A percentile compares a stretch with the other conserved stretches of the same genome.
These are phyloP conservation scores for Phymanthus crucifer DNA, from an alignment of 92 coral and sea anemone species.

Conservation along the genomic window DNA sequence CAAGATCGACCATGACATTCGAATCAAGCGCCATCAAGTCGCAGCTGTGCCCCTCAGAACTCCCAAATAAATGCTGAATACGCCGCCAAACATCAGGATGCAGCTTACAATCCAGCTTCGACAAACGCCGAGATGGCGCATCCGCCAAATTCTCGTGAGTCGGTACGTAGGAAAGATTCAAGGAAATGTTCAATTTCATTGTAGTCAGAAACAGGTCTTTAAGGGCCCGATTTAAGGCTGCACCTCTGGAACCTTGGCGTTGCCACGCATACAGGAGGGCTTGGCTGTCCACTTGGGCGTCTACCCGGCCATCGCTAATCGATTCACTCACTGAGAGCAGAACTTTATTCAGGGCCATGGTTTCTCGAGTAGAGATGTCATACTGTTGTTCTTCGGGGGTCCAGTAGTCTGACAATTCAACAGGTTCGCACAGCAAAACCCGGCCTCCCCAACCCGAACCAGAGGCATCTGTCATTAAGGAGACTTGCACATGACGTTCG, in stretches of 20 bases:
- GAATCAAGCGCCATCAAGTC: constrained; percentile 57
- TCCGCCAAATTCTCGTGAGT: constrained; percentile 50
- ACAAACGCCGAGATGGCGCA: constrained; percentile 53
- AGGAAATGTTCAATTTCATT: neutral
- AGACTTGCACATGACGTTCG: constrained; percentile 30
- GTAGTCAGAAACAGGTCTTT: constrained; percentile 17
- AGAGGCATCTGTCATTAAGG: constrained; percentile 52
- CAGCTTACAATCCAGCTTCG: constrained; percentile 38
- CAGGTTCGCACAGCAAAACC: too few relatives aligned
- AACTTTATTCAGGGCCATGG: constrained; percentile 41
- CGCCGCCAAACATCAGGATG: constrained; percentile 37
- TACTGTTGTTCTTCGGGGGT: constrained; percentile 6
- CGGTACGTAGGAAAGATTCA: constrained; percentile 44
- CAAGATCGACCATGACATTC: constrained; percentile 35
- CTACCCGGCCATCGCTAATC: constrained; percentile 27
- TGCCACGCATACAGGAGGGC: constrained; percentile 45
- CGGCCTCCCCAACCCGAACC: constrained; percentile 57
- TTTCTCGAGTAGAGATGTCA: constrained; percentile 56
- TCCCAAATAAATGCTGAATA: constrained; percentile 31
- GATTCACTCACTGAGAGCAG: constrained; percentile 20
- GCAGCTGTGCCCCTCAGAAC: constrained; percentile 33
- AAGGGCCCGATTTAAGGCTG: neutral
- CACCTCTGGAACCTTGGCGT: constrained; percentile 31
- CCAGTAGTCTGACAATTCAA: constrained; percentile 51
- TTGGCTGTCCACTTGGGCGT: constrained; percentile 47